Conservation (phyloP, 2,797 vertebrate species). For the Tamandua tetradactyla region DNA sequence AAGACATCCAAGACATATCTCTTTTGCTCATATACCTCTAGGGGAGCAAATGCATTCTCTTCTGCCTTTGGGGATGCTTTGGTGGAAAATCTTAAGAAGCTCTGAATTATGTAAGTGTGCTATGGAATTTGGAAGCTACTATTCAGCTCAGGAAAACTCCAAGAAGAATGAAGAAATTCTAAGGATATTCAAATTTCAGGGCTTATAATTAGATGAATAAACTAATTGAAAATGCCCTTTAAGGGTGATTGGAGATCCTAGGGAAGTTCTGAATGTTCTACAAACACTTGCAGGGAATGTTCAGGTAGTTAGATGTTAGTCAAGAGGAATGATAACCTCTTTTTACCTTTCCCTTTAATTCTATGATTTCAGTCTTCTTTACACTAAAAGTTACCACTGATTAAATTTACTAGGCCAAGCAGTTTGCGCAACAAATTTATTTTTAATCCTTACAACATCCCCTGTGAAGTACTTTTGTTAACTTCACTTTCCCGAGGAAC, state of each 20-base stretch:
- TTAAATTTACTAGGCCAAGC: constrained; percentile 17
- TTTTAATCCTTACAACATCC: neutral
- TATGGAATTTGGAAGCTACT: constrained; percentile 33
- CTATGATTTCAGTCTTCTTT: neutral
- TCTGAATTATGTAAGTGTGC: neutral
- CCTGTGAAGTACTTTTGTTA: neutral
- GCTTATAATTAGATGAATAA: neutral
- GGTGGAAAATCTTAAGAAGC: neutral
- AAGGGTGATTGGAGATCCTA: neutral
- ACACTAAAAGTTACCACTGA: neutral
- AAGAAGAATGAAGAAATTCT: constrained; percentile 19
- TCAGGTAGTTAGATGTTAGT: neutral
- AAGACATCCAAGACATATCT: neutral
- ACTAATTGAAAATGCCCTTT: neutral
- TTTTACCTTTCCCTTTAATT: neutral
- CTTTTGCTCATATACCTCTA: neutral
- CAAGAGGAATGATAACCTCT: neutral
- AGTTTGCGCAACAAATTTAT: neutral
- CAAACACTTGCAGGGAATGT: neutral
- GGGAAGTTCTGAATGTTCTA: neutral
- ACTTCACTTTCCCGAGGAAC: constrained; percentile 51
- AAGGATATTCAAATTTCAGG: neutral
- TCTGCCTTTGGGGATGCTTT: neutral
- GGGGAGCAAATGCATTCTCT: neutral
- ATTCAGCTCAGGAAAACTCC: constrained; percentile 35